Conservation (phyloP, 2,888 invertebrate genomes). For the Xanthorhoe spadicearia region DNA sequence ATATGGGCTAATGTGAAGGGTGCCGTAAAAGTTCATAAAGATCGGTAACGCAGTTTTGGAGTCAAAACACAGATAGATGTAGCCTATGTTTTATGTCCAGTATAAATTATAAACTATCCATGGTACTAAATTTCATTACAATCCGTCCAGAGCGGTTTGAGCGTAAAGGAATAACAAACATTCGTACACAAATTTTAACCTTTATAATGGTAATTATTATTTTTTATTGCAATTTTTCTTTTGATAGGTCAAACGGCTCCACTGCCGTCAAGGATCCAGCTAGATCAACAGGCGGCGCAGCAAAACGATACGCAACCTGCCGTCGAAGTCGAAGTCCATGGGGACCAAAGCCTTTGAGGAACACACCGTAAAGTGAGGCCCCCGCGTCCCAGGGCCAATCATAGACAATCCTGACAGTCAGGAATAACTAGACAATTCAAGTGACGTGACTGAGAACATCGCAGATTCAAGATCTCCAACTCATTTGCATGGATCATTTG, state of each 20-base stretch:
- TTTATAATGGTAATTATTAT: too few species aligned
- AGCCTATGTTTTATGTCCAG: too few species aligned
- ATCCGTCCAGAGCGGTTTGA: too few species aligned
- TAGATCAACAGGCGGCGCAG: slow-evolving; percentile 62
- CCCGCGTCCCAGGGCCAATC: slow-evolving; percentile 3
- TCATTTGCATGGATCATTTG: not conserved
- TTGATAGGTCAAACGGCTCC: slow-evolving; percentile 78
- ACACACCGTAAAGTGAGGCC: slow-evolving; percentile 29
- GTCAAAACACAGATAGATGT: too few species aligned
- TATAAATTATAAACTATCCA: too few species aligned
- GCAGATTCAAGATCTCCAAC: not conserved
- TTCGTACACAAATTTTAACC: too few species aligned
- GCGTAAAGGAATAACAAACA: too few species aligned
- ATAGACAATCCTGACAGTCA: slow-evolving; percentile 7
- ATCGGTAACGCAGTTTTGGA: too few species aligned
- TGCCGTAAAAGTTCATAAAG: too few species aligned
- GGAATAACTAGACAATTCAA: slow-evolving; percentile 8
- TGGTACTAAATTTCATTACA: too few species aligned
- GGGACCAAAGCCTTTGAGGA: slow-evolving; percentile 70
- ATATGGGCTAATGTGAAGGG: too few species aligned
- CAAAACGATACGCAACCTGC: slow-evolving; percentile 54
- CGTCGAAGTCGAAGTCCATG: slow-evolving; percentile 69
- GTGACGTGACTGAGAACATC: not conserved
- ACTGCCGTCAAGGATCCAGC: slow-evolving; percentile 71
- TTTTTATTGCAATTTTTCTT: slow-evolving; percentile 10